phyloP scores from a whole-genome alignment of 2,888 invertebrate species.

The Nezara viridula region DNA sequence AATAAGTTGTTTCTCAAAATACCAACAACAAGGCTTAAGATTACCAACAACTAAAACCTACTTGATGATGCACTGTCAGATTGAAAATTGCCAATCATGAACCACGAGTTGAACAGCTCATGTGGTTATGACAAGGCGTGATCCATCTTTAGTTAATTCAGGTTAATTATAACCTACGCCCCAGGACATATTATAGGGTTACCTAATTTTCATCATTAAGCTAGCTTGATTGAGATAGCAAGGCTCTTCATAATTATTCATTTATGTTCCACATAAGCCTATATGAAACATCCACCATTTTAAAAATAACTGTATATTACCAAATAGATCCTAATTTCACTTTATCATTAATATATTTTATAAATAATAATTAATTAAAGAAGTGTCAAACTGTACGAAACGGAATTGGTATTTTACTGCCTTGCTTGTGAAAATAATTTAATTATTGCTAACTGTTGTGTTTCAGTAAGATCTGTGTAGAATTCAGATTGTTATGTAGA shows the following conservation, averaged over 20 bases:
- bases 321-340: too few relatives aligned
- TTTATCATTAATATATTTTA: too few relatives aligned
- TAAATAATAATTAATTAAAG: too few relatives aligned
- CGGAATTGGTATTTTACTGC: too few relatives aligned
- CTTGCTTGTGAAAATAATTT: too few relatives aligned
- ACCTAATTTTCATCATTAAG: not conserved
- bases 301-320: not conserved
- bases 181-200: not conserved
- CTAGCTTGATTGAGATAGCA: not conserved
- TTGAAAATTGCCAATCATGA: not conserved
- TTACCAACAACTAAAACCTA: not conserved
- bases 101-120: not conserved
- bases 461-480: not conserved
- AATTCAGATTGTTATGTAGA: not conserved
- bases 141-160: conserved; percentile 1
- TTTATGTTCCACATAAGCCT: not conserved
- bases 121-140: conserved; percentile 3
- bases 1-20: too few relatives aligned
- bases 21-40: not conserved
- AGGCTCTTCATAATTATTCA: not conserved
- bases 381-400: too few relatives aligned
- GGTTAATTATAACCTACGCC: not conserved
- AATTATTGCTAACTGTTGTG: too few relatives aligned
- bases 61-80: not conserved
- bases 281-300: not conserved